Conservation (phyloP, 92 coral and sea anemone genomes). For the Porites evermanni region DNA sequence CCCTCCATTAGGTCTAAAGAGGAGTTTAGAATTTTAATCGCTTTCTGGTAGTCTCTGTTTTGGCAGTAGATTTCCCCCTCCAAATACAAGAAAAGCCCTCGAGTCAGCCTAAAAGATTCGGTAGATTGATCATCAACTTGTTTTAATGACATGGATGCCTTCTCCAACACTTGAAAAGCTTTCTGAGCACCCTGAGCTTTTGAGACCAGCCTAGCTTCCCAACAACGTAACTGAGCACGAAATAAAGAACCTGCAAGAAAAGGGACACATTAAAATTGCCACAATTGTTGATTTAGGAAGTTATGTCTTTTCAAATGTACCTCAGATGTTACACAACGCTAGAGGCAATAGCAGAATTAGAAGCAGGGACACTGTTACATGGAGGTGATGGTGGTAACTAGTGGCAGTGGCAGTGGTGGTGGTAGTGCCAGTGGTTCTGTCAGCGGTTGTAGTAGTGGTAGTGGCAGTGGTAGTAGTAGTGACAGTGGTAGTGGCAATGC, state of each 20-base stretch:
- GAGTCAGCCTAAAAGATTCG: conserved; percentile 18
- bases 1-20: conserved; percentile 29
- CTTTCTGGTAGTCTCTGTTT: conserved; percentile 6
- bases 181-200: conserved; percentile 48
- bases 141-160: conserved; percentile 42
- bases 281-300: no score
- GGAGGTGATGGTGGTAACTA: no score
- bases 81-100: conserved; percentile 35
- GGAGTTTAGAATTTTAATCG: conserved; percentile 24
- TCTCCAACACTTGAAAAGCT: conserved; percentile 42
- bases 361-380: no score
- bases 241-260: background rate
- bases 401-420: no score
- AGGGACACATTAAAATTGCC: no score
- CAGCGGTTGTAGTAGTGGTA: no score
- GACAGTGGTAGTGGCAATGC: no score
- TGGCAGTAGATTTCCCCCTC: conserved; percentile 40
- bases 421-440: no score
- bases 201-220: conserved; percentile 66
- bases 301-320: no score
- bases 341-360: no score
- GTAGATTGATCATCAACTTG: conserved; percentile 36
- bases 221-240: conserved; percentile 58
- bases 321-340: no score
- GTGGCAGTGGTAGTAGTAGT: no score